Base-by-base conservation (phyloP, 2,888 invertebrate genomes). In the Amorpha juglandis region DNA sequence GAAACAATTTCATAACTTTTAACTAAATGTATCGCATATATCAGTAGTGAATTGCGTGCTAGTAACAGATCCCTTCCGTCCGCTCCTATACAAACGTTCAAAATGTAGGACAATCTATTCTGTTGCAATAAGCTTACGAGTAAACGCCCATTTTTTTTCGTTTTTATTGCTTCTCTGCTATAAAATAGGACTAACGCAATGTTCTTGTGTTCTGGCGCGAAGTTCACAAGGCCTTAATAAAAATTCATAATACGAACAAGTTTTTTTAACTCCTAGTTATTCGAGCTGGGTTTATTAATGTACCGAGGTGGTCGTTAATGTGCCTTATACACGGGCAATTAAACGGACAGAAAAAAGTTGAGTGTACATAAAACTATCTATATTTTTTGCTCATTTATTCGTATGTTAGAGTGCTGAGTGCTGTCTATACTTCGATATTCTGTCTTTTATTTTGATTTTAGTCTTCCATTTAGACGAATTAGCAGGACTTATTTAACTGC, bases 81-180 rank as follows among this genome's bases (percentile, higher is more conserved):
- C 66, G 45, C 47, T 52, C 47, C 52, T 35, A 53, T 53, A 45
- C 47, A 53, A 47, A 47, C 52, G 45, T 66, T 52, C 53, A 63
- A 62, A 62, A 65, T 65, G 55, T 65, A 65, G 64, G 64, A 58
- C 64, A 65, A 58, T 19, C 47, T 47, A 19, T 48, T 55, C 53
- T 67, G 67, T 64, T 65, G 67, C 67, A 67, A 67, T 55, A 42
- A 27, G 48, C 55, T 63, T 63, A 63, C 45, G 58, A 27, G 47
- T 53, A 48, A 67, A 65, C 64, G 38, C 16, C 42, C 33, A 53
- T 63, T 48, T 63, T 52, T 66, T 62, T 63, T 12, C 16, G 8
- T 42, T 65, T 64, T 67, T 67, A 65, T 67, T 50, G 53, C 47
- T 55, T 51, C 53, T 62, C 52, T 38, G 63, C 62, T 53, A 64